Base-by-base conservation (phyloP, 2,797 vertebrate species). In the Lithobates sylvaticus region DNA sequence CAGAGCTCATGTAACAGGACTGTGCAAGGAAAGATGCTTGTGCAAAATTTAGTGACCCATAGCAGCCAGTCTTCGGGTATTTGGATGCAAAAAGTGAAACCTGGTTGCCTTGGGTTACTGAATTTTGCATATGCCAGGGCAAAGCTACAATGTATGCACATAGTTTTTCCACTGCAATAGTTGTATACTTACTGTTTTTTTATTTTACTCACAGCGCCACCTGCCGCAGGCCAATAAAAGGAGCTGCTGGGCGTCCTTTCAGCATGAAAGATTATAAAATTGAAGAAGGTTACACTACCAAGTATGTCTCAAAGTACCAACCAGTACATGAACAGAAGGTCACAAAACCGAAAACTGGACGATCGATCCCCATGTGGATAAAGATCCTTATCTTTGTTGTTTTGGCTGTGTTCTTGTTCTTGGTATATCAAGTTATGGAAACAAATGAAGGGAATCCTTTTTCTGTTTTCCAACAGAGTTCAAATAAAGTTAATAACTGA, bases 351-450 rank as follows among this genome's bases (percentile, higher is more conserved):
- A 95, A 93, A 91, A 94, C 93, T 81, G 88, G 90, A 75, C 92
- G 88, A 29, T 90, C 91, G 26, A 8, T 96, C 90, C 93, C 96
- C 0, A 84, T 97, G 86, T 99, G 98, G 98, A 93, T 96, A 88
- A 97, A 98, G 95, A 91, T 98, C 79, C 88, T 97, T 89, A 92
- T 99, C 39, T 91, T 97, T 84, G 91, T 93, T 39, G 50, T 94
- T 1, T 90, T 97, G 84, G 94, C 90, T 0, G 91, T 92, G 9
- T 97, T 99, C 92, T 90, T 97, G 88, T 94, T 97, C 92, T 90
- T 97, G 84, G 93, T 99, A 84, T 99, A 98, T 92, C 97, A 98
- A 92, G 94, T 96, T 90, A 98, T 99, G 98, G 98, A 99, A 95
- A 95, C 95, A 91, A 97, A 97, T 91, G 92, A 94, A 93, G 90